Percentiles rank a stretch among this genome's conserved stretches.
phyloP scores from a whole-genome alignment of 2,797 vertebrate genomes.

The Squalus acanthias region DNA sequence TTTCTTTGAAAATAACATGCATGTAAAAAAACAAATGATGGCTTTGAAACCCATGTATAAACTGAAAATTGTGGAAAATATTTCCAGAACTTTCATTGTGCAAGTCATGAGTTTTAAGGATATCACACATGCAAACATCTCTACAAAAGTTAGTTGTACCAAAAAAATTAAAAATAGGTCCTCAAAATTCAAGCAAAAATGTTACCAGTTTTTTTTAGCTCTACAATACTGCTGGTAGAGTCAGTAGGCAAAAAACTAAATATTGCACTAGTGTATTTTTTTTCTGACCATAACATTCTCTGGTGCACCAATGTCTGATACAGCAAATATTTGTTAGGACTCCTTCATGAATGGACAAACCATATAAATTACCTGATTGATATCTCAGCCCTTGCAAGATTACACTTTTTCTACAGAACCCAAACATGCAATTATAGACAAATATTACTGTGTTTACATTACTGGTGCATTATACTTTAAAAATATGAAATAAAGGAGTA shows the following conservation, averaged over 20 bases:
- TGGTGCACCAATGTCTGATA: neutral
- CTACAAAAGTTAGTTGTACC: neutral
- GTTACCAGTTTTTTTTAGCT: neutral
- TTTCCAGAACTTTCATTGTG: neutral
- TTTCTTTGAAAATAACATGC: neutral
- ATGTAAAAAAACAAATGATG: neutral
- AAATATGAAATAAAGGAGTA: neutral
- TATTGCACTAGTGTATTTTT: neutral
- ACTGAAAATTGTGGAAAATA: neutral
- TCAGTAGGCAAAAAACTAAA: neutral
- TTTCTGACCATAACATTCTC: neutral
- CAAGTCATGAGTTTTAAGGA: neutral
- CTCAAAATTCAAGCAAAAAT: neutral
- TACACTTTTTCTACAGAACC: neutral
- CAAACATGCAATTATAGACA: neutral
- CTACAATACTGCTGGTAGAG: neutral
- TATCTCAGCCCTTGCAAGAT: neutral
- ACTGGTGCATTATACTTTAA: neutral
- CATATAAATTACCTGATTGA: conserved; percentile 11
- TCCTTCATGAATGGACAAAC: neutral
- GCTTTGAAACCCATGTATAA: neutral
- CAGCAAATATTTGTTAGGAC: neutral
- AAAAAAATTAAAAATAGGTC: neutral
- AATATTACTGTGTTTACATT: too few species aligned
- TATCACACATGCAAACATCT: neutral